These are phyloP conservation scores for Caenorhabditis drosophilae DNA, from an alignment of 2,888 invertebrate species.

Conservation along the genomic window DNA sequence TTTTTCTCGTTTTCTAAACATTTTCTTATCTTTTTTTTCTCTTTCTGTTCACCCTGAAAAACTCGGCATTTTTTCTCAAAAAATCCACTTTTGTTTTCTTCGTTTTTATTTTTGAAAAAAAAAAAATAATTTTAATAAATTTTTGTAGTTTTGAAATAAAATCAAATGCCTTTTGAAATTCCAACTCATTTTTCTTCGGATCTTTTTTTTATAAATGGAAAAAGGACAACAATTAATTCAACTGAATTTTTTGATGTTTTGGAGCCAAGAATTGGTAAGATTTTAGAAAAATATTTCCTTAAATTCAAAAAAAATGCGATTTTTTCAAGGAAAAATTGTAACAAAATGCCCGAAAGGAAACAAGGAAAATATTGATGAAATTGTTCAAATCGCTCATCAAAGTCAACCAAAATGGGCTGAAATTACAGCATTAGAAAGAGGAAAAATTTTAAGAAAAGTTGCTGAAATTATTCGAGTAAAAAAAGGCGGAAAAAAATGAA, in stretches of 20 bases:
- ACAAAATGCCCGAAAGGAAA: conserved; percentile 38
- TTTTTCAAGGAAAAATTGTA: conserved; percentile 42
- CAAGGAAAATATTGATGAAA: conserved; percentile 33
- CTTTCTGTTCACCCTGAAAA: not conserved
- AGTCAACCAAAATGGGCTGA: conserved; percentile 41
- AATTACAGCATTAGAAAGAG: conserved; percentile 53
- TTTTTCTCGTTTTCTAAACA: not conserved
- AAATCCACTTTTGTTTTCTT: too few species aligned
- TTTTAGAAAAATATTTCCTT: too few species aligned
- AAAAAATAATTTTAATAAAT: too few species aligned
- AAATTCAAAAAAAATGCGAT: too few species aligned
- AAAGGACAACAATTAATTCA: conserved; percentile 27
- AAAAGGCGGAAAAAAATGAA: conserved; percentile 4
- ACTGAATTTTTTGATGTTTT: conserved; percentile 50
- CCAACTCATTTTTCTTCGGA: conserved; percentile 18
- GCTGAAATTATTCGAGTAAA: conserved; percentile 58
- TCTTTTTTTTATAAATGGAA: conserved; percentile 49
- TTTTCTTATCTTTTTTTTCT: not conserved
- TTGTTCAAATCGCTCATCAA: conserved; percentile 21
- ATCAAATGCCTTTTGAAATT: not conserved
- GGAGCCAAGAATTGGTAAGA: conserved; percentile 62
- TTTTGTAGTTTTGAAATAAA: not conserved
- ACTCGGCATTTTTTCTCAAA: too few species aligned
- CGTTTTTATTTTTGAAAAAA: too few species aligned
- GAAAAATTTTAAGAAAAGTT: conserved; percentile 54